Evolutionary conservation across 2,888 invertebrate genomes (phyloP).

Genomic region (Tetropium fuscum): DNA sequence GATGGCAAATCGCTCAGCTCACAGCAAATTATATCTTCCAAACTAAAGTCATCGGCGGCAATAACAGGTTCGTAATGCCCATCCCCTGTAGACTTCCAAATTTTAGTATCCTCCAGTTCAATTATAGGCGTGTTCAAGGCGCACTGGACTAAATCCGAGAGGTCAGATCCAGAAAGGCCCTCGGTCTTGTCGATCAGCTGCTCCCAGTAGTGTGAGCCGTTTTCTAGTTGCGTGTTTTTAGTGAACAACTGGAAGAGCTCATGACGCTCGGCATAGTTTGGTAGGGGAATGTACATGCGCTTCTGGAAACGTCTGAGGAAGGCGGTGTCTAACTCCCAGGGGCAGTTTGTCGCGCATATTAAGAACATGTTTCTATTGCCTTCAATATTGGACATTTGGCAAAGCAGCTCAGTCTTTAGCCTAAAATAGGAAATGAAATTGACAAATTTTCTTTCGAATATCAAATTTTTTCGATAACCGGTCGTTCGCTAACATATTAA

Average conservation of each 20-base stretch:
- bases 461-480: too few relatives aligned
- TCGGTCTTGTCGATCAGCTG: constrained; percentile 64
- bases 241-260: constrained; percentile 56
- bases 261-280: constrained; percentile 56
- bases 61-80: constrained; percentile 52
- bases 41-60: constrained; percentile 35
- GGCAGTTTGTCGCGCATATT: constrained; percentile 72
- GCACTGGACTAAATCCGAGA: constrained; percentile 64
- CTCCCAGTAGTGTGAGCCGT: constrained; percentile 31
- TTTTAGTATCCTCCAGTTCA: constrained; percentile 64
- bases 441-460: too few relatives aligned
- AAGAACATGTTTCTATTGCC: constrained; percentile 61
- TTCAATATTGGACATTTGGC: constrained; percentile 66
- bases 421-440: constrained; percentile 53
- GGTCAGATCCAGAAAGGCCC: constrained; percentile 70
- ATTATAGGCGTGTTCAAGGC: constrained; percentile 63
- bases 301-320: constrained; percentile 71
- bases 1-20: constrained; percentile 53
- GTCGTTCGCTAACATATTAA: too few relatives aligned
- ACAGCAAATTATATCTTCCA: constrained; percentile 38
- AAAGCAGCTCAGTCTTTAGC: constrained; percentile 70
- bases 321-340: constrained; percentile 73
- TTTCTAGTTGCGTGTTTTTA: constrained; percentile 48
- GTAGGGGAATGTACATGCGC: constrained; percentile 69
- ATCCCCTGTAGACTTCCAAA: constrained; percentile 59